Percentiles rank a stretch among this genome's conserved stretches.
These are phyloP conservation scores for Drosophila maculinotata DNA, from an alignment of 2,888 invertebrate genomes.

Conservation along the genomic window DNA sequence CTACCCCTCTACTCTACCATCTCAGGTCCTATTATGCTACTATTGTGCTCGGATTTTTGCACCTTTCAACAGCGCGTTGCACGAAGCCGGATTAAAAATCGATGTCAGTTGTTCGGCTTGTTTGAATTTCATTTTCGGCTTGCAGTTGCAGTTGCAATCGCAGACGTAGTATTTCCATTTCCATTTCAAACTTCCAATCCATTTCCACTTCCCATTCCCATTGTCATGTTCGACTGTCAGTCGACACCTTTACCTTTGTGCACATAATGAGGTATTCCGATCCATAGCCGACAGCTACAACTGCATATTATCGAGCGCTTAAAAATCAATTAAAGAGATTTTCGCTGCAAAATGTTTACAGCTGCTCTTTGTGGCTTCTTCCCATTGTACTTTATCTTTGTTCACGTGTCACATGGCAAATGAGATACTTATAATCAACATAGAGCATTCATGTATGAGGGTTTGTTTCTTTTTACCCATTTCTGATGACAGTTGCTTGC, in stretches of 20 bases:
- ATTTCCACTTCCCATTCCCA: conserved; percentile 11
- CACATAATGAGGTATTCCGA: conserved; percentile 47
- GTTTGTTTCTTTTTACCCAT: not conserved
- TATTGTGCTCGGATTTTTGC: conserved; percentile 60
- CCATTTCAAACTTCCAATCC: conserved; percentile 3
- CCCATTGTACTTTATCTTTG: conserved; percentile 22
- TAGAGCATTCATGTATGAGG: not conserved
- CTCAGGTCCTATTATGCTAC: conserved; percentile 7
- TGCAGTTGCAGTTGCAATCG: conserved; percentile 37
- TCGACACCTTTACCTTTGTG: conserved; percentile 68
- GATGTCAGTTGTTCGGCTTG: conserved; percentile 47
- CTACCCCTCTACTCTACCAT: conserved; percentile 1
- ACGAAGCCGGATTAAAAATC: conserved; percentile 51
- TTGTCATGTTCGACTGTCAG: conserved; percentile 51
- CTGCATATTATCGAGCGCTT: conserved; percentile 59
- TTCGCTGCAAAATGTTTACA: conserved; percentile 49
- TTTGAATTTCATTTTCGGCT: conserved; percentile 60
- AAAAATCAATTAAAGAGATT: conserved; percentile 69
- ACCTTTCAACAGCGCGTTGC: conserved; percentile 57
- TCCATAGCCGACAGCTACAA: conserved; percentile 32
- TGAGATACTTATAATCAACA: conserved; percentile 33
- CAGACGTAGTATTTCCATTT: conserved; percentile 17
- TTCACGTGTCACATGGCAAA: conserved; percentile 39
- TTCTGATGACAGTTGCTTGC: not conserved
- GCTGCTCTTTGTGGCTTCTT: conserved; percentile 50